Conservation (phyloP, 2,113 vertebrate species). For the Barbus barbus region DNA sequence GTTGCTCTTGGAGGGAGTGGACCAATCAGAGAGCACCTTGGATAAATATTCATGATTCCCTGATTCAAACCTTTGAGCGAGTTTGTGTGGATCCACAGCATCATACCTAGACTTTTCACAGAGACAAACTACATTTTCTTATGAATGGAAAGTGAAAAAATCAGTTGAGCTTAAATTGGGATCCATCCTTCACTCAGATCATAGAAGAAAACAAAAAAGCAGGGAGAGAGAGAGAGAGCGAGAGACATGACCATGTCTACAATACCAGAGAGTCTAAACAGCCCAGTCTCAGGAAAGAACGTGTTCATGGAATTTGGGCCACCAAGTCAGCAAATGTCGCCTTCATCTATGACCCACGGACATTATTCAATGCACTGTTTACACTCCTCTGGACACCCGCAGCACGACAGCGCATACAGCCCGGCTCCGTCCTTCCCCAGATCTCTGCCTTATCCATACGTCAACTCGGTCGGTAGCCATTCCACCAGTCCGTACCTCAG, state of each 20-base stretch:
- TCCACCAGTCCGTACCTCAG: conserved; percentile 93
- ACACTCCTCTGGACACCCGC: conserved; percentile 93
- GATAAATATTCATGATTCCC: conserved; percentile 99
- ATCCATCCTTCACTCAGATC: conserved; percentile 94
- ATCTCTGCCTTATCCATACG: conserved; percentile 97
- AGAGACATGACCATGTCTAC: conserved; percentile 99
- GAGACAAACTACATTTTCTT: conserved; percentile 99
- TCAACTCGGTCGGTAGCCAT: conserved; percentile 98
- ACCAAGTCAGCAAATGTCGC: conserved; percentile 99
- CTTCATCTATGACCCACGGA: conserved; percentile 98
- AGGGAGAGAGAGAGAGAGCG: conserved; percentile 75
- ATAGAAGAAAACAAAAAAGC: conserved; percentile 92
- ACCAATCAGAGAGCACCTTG: conserved; percentile 91
- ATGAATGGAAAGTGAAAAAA: conserved; percentile 99
- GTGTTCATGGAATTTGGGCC: conserved; percentile 99
- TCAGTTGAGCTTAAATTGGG: conserved; percentile 98
- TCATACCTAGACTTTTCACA: conserved; percentile 99
- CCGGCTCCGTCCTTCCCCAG: conserved; percentile 95
- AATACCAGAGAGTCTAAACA: conserved; percentile 99
- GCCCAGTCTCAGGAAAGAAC: conserved; percentile 97
- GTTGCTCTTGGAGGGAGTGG: conserved; percentile 86
- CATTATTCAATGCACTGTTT: conserved; percentile 99
- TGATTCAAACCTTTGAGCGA: conserved; percentile 99
- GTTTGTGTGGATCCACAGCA: conserved; percentile 97
- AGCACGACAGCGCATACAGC: conserved; percentile 96